Evolutionary conservation across 2,113 vertebrate genomes (phyloP), one percentile per base, ranked within the genome.

Genomic region (Xenopus laevis): DNA sequence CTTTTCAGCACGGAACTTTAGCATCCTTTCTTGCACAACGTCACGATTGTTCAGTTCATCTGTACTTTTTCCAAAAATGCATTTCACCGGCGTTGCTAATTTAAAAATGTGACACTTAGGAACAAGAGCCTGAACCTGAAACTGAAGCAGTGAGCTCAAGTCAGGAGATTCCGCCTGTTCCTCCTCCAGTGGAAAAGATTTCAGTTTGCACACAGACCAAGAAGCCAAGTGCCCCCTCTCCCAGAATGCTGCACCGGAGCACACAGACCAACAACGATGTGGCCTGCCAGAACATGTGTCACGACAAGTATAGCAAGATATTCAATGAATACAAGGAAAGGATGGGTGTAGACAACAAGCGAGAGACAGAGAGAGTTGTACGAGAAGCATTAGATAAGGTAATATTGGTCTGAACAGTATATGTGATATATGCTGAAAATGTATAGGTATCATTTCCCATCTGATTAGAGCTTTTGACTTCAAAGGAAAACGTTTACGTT

Each of bases 221-320:
- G 91, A 98, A 98, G 90, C 92, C 92, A 83, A 90, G 86, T 88
- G 91, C 92, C 52, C 92, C 90, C 80, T 95, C 93, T 68, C 92
- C 96, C 21, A 93, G 97, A 83, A 94, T 92, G 83, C 86, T 95
- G 80, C 97, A 98, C 84, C 94, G 94, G 53, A 89, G 93, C 87
- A 98, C 95, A 5, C 97, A 99, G 89, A 99, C 97, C 78, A 86
- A 73, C 81, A 92, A 87, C 2, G 97, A 99, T 17, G 91, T 92
- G 68, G 87, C 89, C 78, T 99, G 97, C 83, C 97, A 98, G 82
- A 98, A 96, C 87, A 94, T 96, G 94, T 99, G 97, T 88, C 97
- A 98, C 45, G 97, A 99, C 91, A 99, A 99, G 79, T 99, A 99
- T 92, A 98, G 95, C 79, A 99, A 99, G 90, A 95, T 98, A 79